A percentile compares a stretch with the other conserved stretches of the same genome.
phyloP scores from a whole-genome alignment of 2,113 vertebrate species.

The Aythya baeri region DNA sequence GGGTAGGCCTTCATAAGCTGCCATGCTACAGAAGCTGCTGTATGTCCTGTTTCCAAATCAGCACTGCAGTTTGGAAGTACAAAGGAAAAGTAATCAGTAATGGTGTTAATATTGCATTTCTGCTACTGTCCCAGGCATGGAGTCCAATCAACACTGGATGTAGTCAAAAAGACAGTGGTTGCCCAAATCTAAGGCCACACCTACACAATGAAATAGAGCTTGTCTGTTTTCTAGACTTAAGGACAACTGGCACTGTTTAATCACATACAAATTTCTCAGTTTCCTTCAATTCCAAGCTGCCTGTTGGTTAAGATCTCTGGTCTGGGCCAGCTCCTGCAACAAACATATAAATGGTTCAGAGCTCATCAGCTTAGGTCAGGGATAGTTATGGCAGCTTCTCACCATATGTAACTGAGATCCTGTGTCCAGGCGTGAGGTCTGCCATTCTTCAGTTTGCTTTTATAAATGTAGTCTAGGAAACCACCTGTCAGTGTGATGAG shows the following conservation, averaged over 20 bases:
- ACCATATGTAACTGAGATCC: background rate
- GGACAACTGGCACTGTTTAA: background rate
- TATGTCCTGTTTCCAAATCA: background rate
- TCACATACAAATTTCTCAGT: background rate
- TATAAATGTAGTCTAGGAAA: background rate
- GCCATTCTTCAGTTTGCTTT: background rate
- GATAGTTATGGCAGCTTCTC: background rate
- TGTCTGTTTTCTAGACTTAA: background rate
- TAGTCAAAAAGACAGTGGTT: background rate
- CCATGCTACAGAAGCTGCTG: background rate
- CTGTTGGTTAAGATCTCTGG: background rate
- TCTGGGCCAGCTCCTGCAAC: background rate
- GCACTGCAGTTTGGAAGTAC: background rate
- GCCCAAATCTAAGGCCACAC: background rate
- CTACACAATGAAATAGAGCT: background rate
- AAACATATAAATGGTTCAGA: background rate
- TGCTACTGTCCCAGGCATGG: background rate
- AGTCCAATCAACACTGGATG: background rate
- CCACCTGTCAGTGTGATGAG: background rate
- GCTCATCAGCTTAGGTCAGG: background rate
- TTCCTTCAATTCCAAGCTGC: background rate
- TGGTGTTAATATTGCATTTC: fast-evolving
- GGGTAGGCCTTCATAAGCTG: background rate
- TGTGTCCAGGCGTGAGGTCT: background rate
- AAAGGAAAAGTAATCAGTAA: background rate